Evolutionary conservation across 2,888 invertebrate species (phyloP).

Genomic region (Drosophila nr. fundita): DNA sequence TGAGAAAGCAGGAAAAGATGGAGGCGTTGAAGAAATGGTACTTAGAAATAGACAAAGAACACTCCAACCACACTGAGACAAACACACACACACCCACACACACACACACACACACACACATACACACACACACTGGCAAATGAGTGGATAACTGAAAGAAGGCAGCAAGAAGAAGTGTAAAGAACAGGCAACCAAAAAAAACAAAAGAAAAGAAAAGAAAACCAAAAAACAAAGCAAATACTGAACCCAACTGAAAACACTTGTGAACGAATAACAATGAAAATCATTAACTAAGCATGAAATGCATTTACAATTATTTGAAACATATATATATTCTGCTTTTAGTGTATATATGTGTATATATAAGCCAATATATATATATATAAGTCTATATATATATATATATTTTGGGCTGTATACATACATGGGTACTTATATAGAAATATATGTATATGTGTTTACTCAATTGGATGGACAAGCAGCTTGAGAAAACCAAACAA

Average conservation of each 20-base stretch:
- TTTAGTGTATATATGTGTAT: slow-evolving; percentile 25
- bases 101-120: neutral
- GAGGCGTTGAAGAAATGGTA: neutral
- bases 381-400: slow-evolving; percentile 41
- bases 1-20: neutral
- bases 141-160: neutral
- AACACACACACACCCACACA: neutral
- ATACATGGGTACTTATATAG: slow-evolving; percentile 34
- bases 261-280: slow-evolving; percentile 55
- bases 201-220: neutral
- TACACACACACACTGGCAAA: slow-evolving; percentile 7
- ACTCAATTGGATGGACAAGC: slow-evolving; percentile 23
- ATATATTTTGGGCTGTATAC: slow-evolving; percentile 16
- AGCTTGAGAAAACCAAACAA: slow-evolving; percentile 9
- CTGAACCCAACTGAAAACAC: slow-evolving; percentile 59
- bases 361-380: slow-evolving; percentile 26
- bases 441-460: slow-evolving; percentile 30
- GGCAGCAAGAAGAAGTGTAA: neutral
- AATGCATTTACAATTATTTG: slow-evolving; percentile 72
- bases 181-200: neutral
- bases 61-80: slow-evolving; percentile 1
- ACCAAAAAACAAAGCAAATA: slow-evolving; percentile 20
- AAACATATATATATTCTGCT: slow-evolving; percentile 30
- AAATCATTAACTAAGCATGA: slow-evolving; percentile 76
- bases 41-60: slow-evolving; percentile 9